These are phyloP conservation scores for Pomatorhinus ruficollis DNA, from an alignment of 2,113 vertebrate genomes.

Conservation along the genomic window DNA sequence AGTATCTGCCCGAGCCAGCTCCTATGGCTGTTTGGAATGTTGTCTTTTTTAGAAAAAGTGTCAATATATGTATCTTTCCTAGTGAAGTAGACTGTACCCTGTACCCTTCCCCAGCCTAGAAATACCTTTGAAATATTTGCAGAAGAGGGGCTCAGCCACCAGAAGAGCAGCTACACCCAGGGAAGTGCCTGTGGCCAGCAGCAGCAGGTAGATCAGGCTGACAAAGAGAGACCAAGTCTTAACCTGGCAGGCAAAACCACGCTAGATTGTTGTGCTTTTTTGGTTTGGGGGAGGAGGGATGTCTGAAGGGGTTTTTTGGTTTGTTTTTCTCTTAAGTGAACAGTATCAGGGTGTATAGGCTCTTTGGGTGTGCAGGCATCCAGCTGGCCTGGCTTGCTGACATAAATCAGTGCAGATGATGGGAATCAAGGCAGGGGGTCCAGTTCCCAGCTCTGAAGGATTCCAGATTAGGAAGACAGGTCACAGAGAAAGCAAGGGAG, in stretches of 20 bases:
- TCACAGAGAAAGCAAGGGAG: neutral
- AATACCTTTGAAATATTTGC: neutral
- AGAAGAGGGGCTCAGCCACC: neutral
- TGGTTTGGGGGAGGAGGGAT: rapidly evolving
- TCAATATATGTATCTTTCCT: neutral
- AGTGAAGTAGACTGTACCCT: neutral
- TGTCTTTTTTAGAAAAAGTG: neutral
- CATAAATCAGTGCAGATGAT: slow-evolving; percentile 5
- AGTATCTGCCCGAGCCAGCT: neutral
- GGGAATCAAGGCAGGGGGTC: slow-evolving; percentile 49
- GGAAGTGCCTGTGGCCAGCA: neutral
- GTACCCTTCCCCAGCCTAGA: neutral
- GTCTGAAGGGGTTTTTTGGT: neutral
- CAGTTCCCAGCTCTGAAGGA: slow-evolving; percentile 2
- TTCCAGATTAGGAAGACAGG: neutral
- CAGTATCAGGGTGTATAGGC: neutral
- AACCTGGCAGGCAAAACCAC: neutral
- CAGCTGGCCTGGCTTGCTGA: slow-evolving; percentile 3
- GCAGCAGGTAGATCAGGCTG: neutral
- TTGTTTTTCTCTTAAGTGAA: neutral
- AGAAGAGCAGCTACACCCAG: neutral
- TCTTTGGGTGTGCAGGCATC: neutral
- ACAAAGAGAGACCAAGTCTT: neutral
- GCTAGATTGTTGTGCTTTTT: neutral
- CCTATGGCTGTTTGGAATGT: neutral